Evolutionary conservation across 1,140 invertebrate genomes (phyloP), one percentile per base, ranked within the genome.

Genomic region (Lamellibrachia luymesi): DNA sequence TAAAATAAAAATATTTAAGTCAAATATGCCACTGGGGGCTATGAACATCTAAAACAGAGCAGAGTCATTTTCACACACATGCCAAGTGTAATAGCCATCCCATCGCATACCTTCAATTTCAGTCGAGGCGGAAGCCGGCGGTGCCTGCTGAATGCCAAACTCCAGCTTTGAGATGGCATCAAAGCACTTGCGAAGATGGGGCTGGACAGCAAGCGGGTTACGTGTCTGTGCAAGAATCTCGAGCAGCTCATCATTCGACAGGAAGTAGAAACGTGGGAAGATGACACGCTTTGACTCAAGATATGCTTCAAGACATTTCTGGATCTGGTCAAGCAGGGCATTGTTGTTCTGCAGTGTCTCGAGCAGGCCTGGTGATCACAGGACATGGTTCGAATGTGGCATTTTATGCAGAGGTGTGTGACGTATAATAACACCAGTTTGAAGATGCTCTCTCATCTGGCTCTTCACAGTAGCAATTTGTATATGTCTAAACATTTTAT

Each of bases 181-280:
- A 95, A 99, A 99, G 95, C 98, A 98, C 96, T 98, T 99, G 91
- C 98, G 97, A 38, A 99, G 96, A 96, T 98, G 98, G 13, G 98
- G 98, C 95, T 99, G 98, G 0, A 99, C 98, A 1, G 98, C 98
- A 94, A 98, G 97, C 0, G 98, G 98, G 96, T 98, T 98, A 94
- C 98, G 97, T 0, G 98, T 98, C 97, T 98, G 96, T 56, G 97
- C 96, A 92, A 96, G 93, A 92, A 97, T 96, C 94, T 96, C 96
- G 49, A 96, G 94, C 51, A 96, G 93, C 93, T 96, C 96, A 94
- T 96, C 96, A 94, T 96, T 96, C 91, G 96, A 96, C 94, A 96
- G 94, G 94, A 96, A 96, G 93, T 96, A 96, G 93, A 96, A 96
- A 93, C 96, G 96, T 91, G 96, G 95, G 94, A 96, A 96, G 52